Evolutionary conservation across 2,888 invertebrate genomes (phyloP).

Genomic region (Capitulum mitella): DNA sequence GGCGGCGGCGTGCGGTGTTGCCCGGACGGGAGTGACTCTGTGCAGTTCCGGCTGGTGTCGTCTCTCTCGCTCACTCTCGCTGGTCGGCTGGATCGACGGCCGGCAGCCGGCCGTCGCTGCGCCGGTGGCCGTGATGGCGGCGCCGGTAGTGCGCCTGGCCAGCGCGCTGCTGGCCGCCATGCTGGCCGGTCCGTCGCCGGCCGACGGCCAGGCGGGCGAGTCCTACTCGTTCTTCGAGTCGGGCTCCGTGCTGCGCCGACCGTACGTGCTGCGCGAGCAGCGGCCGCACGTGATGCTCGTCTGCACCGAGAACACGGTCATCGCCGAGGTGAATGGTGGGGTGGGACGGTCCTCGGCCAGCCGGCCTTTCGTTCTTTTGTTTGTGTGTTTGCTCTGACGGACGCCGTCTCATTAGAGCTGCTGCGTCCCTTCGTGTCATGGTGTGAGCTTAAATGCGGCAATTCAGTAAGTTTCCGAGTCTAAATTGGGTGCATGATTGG

Average conservation of each 20-base stretch:
- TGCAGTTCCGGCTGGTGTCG: too few relatives aligned
- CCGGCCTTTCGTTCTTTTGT: neutral
- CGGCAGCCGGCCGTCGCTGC: neutral
- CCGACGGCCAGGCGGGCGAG: too few relatives aligned
- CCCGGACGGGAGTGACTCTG: too few relatives aligned
- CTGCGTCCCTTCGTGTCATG: neutral
- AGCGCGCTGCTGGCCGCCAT: neutral
- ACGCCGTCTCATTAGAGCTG: neutral
- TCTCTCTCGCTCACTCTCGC: too few relatives aligned
- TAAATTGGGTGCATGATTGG: too few relatives aligned
- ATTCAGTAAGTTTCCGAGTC: too few relatives aligned
- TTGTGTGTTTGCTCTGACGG: neutral
- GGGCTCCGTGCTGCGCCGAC: neutral
- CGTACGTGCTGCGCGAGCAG: neutral
- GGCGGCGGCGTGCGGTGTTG: too few relatives aligned
- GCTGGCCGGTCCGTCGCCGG: neutral
- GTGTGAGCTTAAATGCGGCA: neutral
- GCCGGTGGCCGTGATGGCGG: neutral
- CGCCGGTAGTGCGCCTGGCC: neutral
- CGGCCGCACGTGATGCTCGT: neutral
- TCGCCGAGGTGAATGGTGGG: neutral
- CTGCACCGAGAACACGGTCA: neutral
- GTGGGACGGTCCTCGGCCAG: neutral
- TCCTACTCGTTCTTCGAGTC: slow-evolving; percentile 13
- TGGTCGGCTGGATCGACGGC: too few relatives aligned